These are phyloP conservation scores for Channa maculata DNA, from an alignment of 2,113 vertebrate species.

Conservation along the genomic window DNA sequence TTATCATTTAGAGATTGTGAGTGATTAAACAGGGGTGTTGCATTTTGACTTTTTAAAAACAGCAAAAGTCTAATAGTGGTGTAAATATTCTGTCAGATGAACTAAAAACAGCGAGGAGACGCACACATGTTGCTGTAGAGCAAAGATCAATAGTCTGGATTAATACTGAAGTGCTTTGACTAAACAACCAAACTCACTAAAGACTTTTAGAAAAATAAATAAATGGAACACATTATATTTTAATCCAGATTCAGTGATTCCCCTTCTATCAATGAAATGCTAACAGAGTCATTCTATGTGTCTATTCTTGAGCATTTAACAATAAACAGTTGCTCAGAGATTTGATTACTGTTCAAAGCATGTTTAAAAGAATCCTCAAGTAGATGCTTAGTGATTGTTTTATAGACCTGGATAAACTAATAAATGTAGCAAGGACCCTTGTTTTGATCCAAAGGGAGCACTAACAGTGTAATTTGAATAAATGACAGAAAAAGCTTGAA, in stretches of 20 bases:
- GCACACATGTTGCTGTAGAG: conserved; percentile 13
- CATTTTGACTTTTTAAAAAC: not conserved
- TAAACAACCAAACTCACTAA: not conserved
- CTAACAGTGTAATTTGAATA: conserved; percentile 67
- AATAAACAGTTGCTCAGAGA: conserved; percentile 25
- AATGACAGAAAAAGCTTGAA: conserved; percentile 26
- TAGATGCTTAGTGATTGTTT: conserved; percentile 28
- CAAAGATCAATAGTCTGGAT: conserved; percentile 38
- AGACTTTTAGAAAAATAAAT: not conserved
- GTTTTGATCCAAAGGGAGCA: conserved; percentile 59
- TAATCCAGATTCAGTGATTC: not conserved
- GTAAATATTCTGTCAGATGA: conserved; percentile 54
- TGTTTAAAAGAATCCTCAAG: conserved; percentile 37
- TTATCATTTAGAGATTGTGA: not conserved
- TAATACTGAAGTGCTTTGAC: conserved; percentile 29
- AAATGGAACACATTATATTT: not conserved
- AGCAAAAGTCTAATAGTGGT: conserved; percentile 35
- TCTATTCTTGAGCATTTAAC: conserved; percentile 18
- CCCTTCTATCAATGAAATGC: not conserved
- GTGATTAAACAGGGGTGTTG: not conserved
- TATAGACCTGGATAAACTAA: conserved; percentile 39
- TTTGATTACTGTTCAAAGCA: conserved; percentile 39
- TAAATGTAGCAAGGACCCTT: conserved; percentile 59
- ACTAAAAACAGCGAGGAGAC: conserved; percentile 22
- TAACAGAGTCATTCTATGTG: conserved; percentile 43